Base-by-base conservation (phyloP, 2,888 invertebrate species). In the Pteria penguin region DNA sequence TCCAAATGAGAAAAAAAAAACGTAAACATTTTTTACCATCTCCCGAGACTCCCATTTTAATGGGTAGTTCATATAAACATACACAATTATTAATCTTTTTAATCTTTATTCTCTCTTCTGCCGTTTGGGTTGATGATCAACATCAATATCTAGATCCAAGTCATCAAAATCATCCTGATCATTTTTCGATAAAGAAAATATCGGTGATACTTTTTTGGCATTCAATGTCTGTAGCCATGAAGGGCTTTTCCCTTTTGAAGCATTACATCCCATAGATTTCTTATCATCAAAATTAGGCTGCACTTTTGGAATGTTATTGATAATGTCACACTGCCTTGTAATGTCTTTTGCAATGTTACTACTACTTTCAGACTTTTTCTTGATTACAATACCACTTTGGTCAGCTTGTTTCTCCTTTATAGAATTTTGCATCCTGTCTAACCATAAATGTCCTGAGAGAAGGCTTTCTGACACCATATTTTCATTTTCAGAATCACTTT, bases 141-240 rank as follows among this genome's bases (percentile, higher is more conserved):
- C 66, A 70, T 84, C 82, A 36, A 82, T 70, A 18, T 85, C 85
- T 33, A 85, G 67, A 65, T 85, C 83, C 18, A 84, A 54, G 45
- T 81, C 82, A 69, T 83, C 82, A 31, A 82, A 72, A 66, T 86
- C 86, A 67, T 82, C 78, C 27, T 72, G 69, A 32, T 65, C 66
- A 63, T 32, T 57, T 45, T 54, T 36, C 29, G 77, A 33, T 32
- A 77, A 60, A 31, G 66, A 75, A 45, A 79, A 80, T 14, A 78
- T 33, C 8, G 81, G 78, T 26, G 79, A 73, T 1, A 80, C 27
- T n/a, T 77, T 77, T 55, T 82, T 81, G 4, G 78, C 66, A n/a
- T 83, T 81, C 1, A 84, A 75, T 31, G 82, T 75, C 14, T 75
- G 67, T 22, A 84, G 67, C 86, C 84, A 84, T 18, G 82, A 76